Percentiles rank a stretch among this genome's conserved stretches.
These are phyloP conservation scores for Bombycilla garrulus DNA, from an alignment of 2,113 vertebrate genomes.

Conservation along the genomic window DNA sequence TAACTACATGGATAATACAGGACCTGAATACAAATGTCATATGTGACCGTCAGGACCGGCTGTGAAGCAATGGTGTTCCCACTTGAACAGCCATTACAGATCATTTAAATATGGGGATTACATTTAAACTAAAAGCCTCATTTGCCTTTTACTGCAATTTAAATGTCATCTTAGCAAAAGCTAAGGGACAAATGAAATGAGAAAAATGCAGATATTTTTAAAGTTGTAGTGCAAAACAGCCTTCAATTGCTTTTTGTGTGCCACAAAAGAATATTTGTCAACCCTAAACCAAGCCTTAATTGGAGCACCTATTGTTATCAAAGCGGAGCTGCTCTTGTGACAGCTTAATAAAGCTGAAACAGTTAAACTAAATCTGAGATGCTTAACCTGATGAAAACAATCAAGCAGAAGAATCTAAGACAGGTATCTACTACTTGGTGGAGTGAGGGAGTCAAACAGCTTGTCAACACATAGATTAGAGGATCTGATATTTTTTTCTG, in stretches of 20 bases:
- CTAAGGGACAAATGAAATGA: constrained; percentile 79
- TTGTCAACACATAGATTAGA: constrained; percentile 62
- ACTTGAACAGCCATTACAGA: constrained; percentile 69
- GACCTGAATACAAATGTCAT: constrained; percentile 79
- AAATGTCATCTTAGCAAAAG: constrained; percentile 75
- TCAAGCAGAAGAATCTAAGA: background rate
- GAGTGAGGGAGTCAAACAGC: constrained; percentile 49
- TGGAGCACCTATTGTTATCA: constrained; percentile 78
- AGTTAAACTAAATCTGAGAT: constrained; percentile 80
- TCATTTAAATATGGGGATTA: constrained; percentile 76
- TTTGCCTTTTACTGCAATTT: constrained; percentile 75
- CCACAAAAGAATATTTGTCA: constrained; percentile 80
- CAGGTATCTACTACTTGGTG: constrained; percentile 52
- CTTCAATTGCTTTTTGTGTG: constrained; percentile 75
- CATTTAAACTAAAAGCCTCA: constrained; percentile 75
- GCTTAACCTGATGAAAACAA: background rate
- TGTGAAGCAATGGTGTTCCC: constrained; percentile 72
- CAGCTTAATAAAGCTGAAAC: constrained; percentile 83
- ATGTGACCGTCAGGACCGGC: constrained; percentile 66
- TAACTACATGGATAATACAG: constrained; percentile 76
- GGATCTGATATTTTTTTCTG: background rate
- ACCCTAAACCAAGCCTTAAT: constrained; percentile 80
- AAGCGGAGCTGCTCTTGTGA: constrained; percentile 70
- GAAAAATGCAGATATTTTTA: constrained; percentile 70
- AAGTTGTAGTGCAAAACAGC: constrained; percentile 76